A percentile compares a stretch with the other conserved stretches of the same genome.
These are phyloP conservation scores for Myotis vivesi DNA, from an alignment of 2,797 vertebrate genomes.

Conservation along the genomic window DNA sequence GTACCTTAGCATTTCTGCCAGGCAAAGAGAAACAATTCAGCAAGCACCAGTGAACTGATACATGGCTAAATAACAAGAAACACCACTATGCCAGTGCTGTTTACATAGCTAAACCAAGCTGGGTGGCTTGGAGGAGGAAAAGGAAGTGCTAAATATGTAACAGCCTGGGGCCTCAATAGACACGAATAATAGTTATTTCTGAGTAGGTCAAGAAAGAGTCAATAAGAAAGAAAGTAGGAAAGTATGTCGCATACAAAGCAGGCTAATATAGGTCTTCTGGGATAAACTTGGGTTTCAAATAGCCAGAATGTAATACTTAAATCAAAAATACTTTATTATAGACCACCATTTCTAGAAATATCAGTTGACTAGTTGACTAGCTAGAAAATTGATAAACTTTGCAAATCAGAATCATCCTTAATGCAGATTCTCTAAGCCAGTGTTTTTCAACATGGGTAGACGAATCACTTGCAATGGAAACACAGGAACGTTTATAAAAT, in stretches of 20 bases:
- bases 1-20: constrained; percentile 37
- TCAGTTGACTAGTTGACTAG: not conserved
- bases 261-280: constrained; percentile 55
- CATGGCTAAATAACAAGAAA: constrained; percentile 76
- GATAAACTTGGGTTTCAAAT: constrained; percentile 62
- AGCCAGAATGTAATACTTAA: constrained; percentile 32
- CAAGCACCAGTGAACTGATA: constrained; percentile 47
- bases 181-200: constrained; percentile 74
- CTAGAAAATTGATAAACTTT: constrained; percentile 8
- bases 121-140: constrained; percentile 57
- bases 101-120: constrained; percentile 73
- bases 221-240: constrained; percentile 70
- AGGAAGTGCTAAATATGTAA: constrained; percentile 79
- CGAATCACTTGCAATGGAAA: not conserved
- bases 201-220: constrained; percentile 79
- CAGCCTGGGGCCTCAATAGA: constrained; percentile 67
- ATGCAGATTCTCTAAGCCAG: not conserved
- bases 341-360: not conserved
- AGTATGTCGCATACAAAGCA: constrained; percentile 50
- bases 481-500: not conserved
- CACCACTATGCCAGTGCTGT: constrained; percentile 52
- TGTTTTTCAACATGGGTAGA: not conserved
- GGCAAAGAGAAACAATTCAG: constrained; percentile 51
- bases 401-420: constrained; percentile 6
- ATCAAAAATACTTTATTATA: constrained; percentile 19